These are phyloP conservation scores for Ceratoteleas bidentatus DNA, from an alignment of 1,140 invertebrate species.

Conservation along the genomic window DNA sequence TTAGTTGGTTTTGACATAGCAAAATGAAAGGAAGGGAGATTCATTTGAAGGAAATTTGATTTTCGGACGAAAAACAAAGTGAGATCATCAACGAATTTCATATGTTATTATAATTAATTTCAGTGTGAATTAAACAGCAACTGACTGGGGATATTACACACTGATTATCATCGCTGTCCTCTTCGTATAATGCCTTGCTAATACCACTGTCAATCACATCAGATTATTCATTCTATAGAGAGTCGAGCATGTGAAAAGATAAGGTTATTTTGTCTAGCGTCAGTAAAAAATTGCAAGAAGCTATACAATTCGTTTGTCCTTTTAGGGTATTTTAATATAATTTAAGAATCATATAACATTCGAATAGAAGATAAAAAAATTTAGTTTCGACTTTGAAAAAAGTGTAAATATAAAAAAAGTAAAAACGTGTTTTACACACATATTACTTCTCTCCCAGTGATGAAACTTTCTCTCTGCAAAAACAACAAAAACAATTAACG, in stretches of 20 bases:
- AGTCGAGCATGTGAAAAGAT: conserved; percentile 4
- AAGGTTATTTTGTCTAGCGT: background rate
- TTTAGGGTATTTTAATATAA: too few relatives aligned
- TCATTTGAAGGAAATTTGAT: background rate
- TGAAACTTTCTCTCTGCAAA: conserved; percentile 25
- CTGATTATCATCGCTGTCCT: conserved; percentile 52
- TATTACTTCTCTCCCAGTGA: conserved; percentile 25
- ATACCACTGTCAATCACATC: conserved; percentile 44
- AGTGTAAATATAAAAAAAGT: too few relatives aligned
- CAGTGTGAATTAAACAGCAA: conserved; percentile 33
- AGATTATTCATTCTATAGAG: conserved; percentile 45
- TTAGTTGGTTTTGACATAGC: background rate
- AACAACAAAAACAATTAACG: conserved; percentile 29
- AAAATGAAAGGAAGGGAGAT: background rate
- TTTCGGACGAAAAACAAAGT: background rate
- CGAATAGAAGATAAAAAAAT: background rate
- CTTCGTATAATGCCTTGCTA: conserved; percentile 36
- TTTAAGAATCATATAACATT: too few relatives aligned
- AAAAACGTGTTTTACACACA: too few relatives aligned
- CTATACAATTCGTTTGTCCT: background rate
- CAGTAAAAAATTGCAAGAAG: too few relatives aligned
- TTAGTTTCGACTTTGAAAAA: conserved; percentile 2
- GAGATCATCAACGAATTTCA: conserved; percentile 7
- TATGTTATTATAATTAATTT: conserved; percentile 49
- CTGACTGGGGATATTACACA: conserved; percentile 51